Base-by-base conservation (phyloP, 2,113 vertebrate genomes). In the Daphoenositta chrysoptera region DNA sequence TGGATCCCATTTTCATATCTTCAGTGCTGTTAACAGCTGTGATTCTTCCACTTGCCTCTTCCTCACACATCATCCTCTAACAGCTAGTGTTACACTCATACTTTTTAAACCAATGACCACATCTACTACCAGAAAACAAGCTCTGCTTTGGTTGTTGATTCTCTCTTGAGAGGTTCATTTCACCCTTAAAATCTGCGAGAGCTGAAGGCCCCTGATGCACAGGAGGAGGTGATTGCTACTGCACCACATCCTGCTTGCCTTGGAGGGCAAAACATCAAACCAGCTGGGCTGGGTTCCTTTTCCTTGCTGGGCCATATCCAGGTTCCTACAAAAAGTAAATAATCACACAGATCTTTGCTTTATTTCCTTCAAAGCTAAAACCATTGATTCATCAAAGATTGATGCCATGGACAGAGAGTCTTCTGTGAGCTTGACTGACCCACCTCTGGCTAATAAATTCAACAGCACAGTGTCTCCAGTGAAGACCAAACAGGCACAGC, bases 351-450 rank as follows among this genome's bases (percentile, higher is more conserved):
- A 45, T 11, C 19, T 87, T 87, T 87, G 23, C 47, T 77, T 79
- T 93, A 81, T 75, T 93, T 65, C 42, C 23, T 77, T 71, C 39
- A 28, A 89, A 98, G 97, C 80, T 81, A 96, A 97, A 91, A 91
- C 79, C 35, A 87, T 77, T 0, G 44, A 92, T 51, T 89, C 90
- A 31, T 65, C 92, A 54, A 95, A 77, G 87, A 73, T 12, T 0
- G 5, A 61, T 63, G 66, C 81, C 0, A 1, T 84, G 58, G 66
- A 83, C 64, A 90, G 26, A 53, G 68, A 75, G 12, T 7, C 89
- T 80, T 37, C 92, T 16, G 7, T 86, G 57, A 56, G 58, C 10
- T 48, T 82, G 56, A 72, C 80, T 73, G 56, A 73, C 42, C n/a
- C 58, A 21, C 30, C 63, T 33, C 37, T 91, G 92, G 76, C 60